A percentile compares a stretch with the other conserved stretches of the same genome.
phyloP scores from a whole-genome alignment of 2,888 invertebrate genomes.

The Plutella xylostella region DNA sequence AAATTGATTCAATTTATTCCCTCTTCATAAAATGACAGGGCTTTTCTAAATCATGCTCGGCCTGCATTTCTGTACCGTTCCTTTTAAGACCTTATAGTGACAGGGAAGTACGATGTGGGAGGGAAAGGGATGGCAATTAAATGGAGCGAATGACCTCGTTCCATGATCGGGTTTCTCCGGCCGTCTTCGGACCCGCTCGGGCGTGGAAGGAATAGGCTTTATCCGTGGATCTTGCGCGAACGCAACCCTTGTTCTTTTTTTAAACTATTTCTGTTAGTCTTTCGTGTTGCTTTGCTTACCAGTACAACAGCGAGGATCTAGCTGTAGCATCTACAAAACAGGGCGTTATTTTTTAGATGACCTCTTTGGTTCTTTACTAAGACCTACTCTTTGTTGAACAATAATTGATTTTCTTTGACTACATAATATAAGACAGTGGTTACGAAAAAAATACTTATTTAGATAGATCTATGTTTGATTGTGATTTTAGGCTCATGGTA shows the following conservation, averaged over 20 bases:
- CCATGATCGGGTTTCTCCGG: constrained; percentile 38
- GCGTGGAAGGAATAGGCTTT: constrained; percentile 30
- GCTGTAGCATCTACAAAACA: too few species aligned
- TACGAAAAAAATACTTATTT: too few species aligned
- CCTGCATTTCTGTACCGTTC: constrained; percentile 29
- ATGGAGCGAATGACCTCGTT: constrained; percentile 53
- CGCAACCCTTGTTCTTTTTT: constrained; percentile 37
- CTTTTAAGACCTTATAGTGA: constrained; percentile 27
- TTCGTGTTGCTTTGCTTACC: background rate
- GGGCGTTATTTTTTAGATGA: too few species aligned
- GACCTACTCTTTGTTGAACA: too few species aligned
- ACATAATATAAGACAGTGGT: too few species aligned
- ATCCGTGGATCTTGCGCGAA: constrained; percentile 49
- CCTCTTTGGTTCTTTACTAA: too few species aligned
- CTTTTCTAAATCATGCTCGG: constrained; percentile 45
- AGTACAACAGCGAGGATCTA: too few species aligned
- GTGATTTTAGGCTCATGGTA: too few species aligned
- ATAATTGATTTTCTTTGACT: too few species aligned
- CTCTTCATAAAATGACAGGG: too few species aligned
- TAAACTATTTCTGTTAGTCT: background rate
- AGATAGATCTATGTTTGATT: too few species aligned
- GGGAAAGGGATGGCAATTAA: constrained; percentile 51
- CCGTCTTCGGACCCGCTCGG: constrained; percentile 37
- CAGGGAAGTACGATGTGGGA: constrained; percentile 24
- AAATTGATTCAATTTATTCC: too few species aligned